Base-by-base conservation (phyloP, 2,888 invertebrate species). In the Trichopoda pennipes region DNA sequence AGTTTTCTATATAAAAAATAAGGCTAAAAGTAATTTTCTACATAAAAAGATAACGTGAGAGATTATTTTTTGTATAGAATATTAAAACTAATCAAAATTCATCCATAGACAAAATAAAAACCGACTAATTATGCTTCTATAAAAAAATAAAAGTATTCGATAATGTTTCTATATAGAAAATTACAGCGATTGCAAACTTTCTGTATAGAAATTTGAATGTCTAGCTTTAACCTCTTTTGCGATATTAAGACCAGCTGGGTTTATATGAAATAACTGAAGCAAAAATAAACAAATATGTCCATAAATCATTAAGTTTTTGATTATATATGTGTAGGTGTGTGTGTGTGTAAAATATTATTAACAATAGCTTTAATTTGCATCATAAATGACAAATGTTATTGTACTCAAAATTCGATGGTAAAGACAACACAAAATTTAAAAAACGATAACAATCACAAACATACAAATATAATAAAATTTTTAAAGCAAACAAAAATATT, bases 301-400 rank as follows among this genome's bases (percentile, higher is more conserved):
- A 68, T 44, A 55, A 42, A 60, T 58, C 35, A 38, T 60, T 60
- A 19, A 17, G 44, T 35, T 69, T 69, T 19, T 35, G 56, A 32
- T 47, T 69, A 17, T 8, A 6, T 47, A 32, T 55, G 38, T 38
- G 9, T n/a, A n/a, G 10, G 32, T 38, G 32, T 69, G 14, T 49
- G 32, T 9, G 9, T 61, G 63, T 51, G 32, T 51, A 32, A 53
- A 66, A 53, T 68, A 73, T 53, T 73, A 21, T 64, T 35, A 74
- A 60, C 78, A 81, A 81, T 60, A 35, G 60, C 64, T 63, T 78
- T 78, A 78, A 81, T 82, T 82, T 82, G 74, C 70, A 70, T 70
- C 55, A 78, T 78, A 70, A 75, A 81, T 75, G 69, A 66, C 58
- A 55, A 79, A 55, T 60, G 66, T 79, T 73, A 79, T 73, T 60